phyloP scores from a whole-genome alignment of 2,797 vertebrate species.

The Poeciliopsis turneri region DNA sequence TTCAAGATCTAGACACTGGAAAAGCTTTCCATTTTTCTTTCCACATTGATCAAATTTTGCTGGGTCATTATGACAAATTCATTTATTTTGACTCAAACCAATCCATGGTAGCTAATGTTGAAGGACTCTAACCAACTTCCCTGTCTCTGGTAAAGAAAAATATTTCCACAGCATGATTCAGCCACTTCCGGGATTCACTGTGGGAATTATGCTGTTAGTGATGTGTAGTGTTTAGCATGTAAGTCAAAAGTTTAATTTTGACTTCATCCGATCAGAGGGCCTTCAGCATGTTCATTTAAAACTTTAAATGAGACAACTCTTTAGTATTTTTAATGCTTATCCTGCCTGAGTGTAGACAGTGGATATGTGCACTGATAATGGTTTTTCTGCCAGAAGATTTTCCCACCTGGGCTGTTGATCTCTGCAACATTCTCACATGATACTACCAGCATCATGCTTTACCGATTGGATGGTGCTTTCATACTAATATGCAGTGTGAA shows the following conservation, averaged over 20 bases:
- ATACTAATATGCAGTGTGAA: background rate
- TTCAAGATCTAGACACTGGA: background rate
- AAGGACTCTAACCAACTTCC: background rate
- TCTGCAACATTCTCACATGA: background rate
- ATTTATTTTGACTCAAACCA: background rate
- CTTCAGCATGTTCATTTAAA: background rate
- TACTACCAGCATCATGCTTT: background rate
- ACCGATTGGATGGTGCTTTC: background rate
- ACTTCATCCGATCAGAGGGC: background rate
- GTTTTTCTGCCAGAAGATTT: background rate
- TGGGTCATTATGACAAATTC: background rate
- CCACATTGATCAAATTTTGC: background rate
- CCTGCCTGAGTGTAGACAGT: background rate
- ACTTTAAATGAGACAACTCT: background rate
- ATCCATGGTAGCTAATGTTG: background rate
- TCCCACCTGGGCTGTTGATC: background rate
- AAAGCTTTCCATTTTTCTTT: background rate
- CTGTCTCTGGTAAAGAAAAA: background rate
- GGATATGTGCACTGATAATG: background rate
- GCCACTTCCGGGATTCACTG: background rate
- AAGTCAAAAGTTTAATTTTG: background rate
- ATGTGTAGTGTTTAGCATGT: background rate
- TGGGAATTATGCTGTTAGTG: background rate
- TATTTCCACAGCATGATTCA: background rate
- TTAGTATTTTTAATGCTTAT: background rate